phyloP scores from a whole-genome alignment of 1,140 invertebrate species.

The Hyposmocoma kahamanoa region DNA sequence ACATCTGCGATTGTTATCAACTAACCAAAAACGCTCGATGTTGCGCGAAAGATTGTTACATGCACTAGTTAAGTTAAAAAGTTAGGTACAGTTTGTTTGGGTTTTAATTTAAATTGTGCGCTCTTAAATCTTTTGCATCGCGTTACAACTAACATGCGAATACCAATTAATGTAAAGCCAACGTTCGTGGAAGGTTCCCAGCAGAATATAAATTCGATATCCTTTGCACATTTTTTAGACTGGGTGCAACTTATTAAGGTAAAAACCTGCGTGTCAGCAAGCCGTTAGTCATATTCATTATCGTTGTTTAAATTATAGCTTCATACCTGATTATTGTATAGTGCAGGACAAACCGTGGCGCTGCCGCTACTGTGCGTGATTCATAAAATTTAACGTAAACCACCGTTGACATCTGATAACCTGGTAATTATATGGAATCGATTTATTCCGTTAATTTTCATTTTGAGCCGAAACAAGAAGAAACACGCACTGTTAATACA shows the following conservation, averaged over 20 bases:
- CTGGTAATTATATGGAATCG: slow-evolving; percentile 1
- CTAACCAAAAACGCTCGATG: too few relatives aligned
- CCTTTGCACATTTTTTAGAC: slow-evolving; percentile 35
- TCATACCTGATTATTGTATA: slow-evolving; percentile 6
- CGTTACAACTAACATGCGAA: too few relatives aligned
- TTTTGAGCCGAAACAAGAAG: too few relatives aligned
- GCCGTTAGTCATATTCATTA: slow-evolving; percentile 60
- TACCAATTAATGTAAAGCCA: too few relatives aligned
- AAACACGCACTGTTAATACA: too few relatives aligned
- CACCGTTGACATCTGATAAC: not conserved
- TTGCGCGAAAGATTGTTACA: too few relatives aligned
- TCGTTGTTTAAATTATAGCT: slow-evolving; percentile 54
- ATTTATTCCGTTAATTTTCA: not conserved
- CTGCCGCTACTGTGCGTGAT: slow-evolving; percentile 6
- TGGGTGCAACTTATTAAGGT: slow-evolving; percentile 41
- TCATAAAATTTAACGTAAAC: slow-evolving; percentile 1
- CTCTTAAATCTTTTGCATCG: too few relatives aligned
- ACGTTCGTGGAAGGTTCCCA: slow-evolving; percentile 17
- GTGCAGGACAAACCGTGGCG: not conserved
- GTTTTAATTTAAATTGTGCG: too few relatives aligned
- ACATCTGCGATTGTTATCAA: too few relatives aligned
- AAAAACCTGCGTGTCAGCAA: slow-evolving; percentile 49
- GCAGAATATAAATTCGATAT: slow-evolving; percentile 33
- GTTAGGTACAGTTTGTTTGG: too few relatives aligned
- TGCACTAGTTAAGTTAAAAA: too few relatives aligned